phyloP scores from a whole-genome alignment of 1,140 invertebrate genomes.

The Gonioctena quinquepunctata region DNA sequence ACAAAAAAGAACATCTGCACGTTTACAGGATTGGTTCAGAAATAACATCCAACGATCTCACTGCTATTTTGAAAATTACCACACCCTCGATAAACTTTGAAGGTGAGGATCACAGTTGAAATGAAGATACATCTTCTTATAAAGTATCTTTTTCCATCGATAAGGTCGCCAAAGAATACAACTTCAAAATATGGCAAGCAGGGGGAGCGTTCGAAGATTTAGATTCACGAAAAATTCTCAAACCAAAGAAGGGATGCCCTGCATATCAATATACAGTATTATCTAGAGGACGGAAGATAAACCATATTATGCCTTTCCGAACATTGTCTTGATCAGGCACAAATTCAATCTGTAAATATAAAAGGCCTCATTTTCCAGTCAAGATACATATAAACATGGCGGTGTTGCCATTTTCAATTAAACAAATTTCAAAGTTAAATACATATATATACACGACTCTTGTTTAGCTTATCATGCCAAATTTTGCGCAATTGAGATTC shows the following conservation, averaged over 20 bases:
- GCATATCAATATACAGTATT: no score
- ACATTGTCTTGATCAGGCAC: not conserved
- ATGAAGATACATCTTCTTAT: not conserved
- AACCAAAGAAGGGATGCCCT: no score
- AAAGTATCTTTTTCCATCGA: not conserved
- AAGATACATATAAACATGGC: no score
- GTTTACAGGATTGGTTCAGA: not conserved
- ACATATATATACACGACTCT: not conserved
- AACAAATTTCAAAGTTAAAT: no score
- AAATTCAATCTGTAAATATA: not conserved
- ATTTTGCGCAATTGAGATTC: no score
- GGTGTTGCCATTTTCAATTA: no score
- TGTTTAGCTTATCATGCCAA: no score
- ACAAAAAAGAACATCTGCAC: not conserved
- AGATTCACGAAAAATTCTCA: no score
- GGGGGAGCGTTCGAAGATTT: not conserved
- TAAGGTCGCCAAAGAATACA: not conserved
- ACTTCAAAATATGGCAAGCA: not conserved
- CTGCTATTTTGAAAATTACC: constrained; percentile 4
- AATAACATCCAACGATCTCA: constrained; percentile 1
- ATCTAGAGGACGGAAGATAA: not conserved
- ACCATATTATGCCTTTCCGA: not conserved
- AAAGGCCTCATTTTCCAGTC: not conserved
- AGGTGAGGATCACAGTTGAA: not conserved
- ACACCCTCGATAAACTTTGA: not conserved